Base-by-base conservation (phyloP, 2,113 vertebrate genomes). In the Todiramphus chloris region DNA sequence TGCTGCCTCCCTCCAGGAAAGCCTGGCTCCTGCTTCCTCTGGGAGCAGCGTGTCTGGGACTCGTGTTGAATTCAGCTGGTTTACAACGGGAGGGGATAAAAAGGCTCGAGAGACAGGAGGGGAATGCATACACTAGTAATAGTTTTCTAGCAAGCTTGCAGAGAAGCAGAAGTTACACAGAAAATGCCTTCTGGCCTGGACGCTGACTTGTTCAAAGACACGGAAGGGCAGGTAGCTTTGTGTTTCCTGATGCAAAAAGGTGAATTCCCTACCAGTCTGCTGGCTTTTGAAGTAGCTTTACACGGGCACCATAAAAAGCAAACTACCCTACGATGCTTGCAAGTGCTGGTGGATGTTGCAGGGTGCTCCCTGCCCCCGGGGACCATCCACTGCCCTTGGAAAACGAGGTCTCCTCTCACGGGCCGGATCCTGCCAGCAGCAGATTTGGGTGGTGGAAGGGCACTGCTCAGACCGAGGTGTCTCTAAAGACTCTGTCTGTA, bases 401-500 rank as follows among this genome's bases (percentile, higher is more conserved):
- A 2, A 0, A 10, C 37, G 7, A 3, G 23, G 3, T 50, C 18
- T 44, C 55, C 55, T 39, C 3, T 31, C 56, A 3, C 21, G 2
- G 51, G 44, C 5, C 8, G 3, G 6, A 25, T 13, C 1, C 3
- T 8, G 75, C 55, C 11, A 7, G 24, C 4, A 39, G 35, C 51
- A 2, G 46, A 3, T 23, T 9, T 3, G 0, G 2, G 2, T 24
- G 1, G 1, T 2, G 16, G 59, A 2, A 37, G 35, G 4, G 1
- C 14, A 1, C 62, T n/a, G 63, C 70, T 66, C 60, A 9, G 8
- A 7, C 46, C 2, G 1, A 37, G 46, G 10, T 1, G 0, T 16
- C 86, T 79, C 67, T 83, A 76, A 19, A 17, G 56, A 2, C 27
- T 7, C 2, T 17, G 50, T 4, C 64, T 43, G 28, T 6, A 31